These are phyloP conservation scores for Synodontis membranacea DNA, from an alignment of 2,113 vertebrate species.

Conservation along the genomic window DNA sequence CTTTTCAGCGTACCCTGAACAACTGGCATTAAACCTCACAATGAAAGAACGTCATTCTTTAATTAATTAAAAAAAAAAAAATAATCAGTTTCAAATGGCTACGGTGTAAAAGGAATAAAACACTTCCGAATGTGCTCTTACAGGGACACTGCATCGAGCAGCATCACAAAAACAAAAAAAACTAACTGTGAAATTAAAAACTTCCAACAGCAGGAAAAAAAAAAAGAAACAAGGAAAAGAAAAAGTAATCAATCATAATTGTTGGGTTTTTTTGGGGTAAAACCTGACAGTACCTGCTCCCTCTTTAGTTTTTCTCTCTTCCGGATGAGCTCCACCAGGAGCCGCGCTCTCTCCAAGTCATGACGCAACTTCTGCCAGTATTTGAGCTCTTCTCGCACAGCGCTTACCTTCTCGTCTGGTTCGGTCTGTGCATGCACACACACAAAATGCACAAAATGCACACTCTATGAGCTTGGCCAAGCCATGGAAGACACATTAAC, in stretches of 20 bases:
- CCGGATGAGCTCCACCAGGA: conserved; percentile 94
- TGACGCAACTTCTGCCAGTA: conserved; percentile 99
- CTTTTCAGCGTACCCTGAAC: background rate
- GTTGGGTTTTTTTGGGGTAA: background rate
- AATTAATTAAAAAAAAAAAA: background rate
- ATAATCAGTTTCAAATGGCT: background rate
- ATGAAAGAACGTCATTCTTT: background rate
- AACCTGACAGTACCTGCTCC: conserved; percentile 81
- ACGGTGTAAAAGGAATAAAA: background rate
- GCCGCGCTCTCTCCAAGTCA: conserved; percentile 88
- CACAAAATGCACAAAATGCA: background rate
- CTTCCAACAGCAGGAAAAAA: background rate
- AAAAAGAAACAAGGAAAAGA: too few species aligned
- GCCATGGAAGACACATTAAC: background rate
- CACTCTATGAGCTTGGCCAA: background rate
- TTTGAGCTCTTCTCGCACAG: conserved; percentile 90
- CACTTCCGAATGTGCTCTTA: background rate
- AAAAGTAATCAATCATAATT: too few species aligned
- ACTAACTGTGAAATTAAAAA: background rate
- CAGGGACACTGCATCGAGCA: background rate
- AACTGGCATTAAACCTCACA: background rate
- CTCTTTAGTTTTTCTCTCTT: conserved; percentile 97
- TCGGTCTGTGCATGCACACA: conserved; percentile 76
- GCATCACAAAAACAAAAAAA: background rate
- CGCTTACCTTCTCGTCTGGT: conserved; percentile 90